phyloP scores from a whole-genome alignment of 1,140 invertebrate species.

The Tetramorium parvispinum region DNA sequence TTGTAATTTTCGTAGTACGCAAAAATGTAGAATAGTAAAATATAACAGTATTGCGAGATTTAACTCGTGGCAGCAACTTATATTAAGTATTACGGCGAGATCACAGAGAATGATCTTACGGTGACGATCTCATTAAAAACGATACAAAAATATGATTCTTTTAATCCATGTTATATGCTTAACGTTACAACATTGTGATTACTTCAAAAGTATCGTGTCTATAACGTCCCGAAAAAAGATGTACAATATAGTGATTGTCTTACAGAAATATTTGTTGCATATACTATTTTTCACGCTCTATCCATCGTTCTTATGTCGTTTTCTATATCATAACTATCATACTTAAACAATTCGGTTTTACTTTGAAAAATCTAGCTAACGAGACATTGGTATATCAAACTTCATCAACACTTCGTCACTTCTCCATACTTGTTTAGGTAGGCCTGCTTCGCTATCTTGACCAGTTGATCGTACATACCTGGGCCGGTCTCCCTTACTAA shows the following conservation, averaged over 20 bases:
- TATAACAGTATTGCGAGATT: slow-evolving; percentile 27
- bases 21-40: slow-evolving; percentile 60
- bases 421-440: slow-evolving; percentile 72
- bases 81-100: not conserved
- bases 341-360: not conserved
- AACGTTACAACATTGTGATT: slow-evolving; percentile 6
- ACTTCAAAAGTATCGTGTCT: slow-evolving; percentile 18
- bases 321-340: not conserved
- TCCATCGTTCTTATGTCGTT: not conserved
- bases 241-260: not conserved
- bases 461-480: slow-evolving; percentile 84
- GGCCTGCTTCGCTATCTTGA: slow-evolving; percentile 80
- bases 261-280: not conserved
- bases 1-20: not conserved
- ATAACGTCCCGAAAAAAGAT: not conserved
- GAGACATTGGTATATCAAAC: not conserved
- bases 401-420: slow-evolving; percentile 23
- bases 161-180: not conserved
- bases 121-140: not conserved
- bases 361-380: not conserved
- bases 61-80: not conserved
- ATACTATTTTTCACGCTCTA: not conserved
- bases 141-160: slow-evolving; percentile 39
- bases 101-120: not conserved
- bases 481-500: slow-evolving; percentile 89